phyloP scores from a whole-genome alignment of 2,113 vertebrate species.

The Halichoerus grypus region DNA sequence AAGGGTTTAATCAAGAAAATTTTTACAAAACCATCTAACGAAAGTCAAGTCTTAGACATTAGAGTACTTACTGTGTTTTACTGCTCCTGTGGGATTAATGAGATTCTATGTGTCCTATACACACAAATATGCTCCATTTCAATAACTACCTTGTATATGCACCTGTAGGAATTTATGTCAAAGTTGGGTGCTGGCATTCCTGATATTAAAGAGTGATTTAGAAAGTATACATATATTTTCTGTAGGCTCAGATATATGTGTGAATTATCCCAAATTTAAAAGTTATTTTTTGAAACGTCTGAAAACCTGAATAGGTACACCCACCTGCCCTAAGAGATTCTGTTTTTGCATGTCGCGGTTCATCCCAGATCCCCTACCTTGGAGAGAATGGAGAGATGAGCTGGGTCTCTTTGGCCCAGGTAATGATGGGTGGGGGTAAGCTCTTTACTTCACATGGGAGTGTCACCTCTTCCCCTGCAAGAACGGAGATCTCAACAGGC shows the following conservation, averaged over 20 bases:
- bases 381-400: slow-evolving; percentile 96
- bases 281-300: background rate
- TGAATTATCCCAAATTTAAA: background rate
- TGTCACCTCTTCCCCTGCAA: slow-evolving; percentile 91
- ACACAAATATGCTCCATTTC: background rate
- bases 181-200: background rate
- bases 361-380: slow-evolving; percentile 88
- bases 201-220: background rate
- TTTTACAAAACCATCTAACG: background rate
- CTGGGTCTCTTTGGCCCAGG: slow-evolving; percentile 96
- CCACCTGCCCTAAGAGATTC: background rate
- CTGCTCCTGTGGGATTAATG: background rate
- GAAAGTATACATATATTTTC: background rate
- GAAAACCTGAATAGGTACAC: background rate
- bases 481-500: slow-evolving; percentile 90
- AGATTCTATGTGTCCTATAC: background rate
- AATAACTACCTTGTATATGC: background rate
- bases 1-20: slow-evolving; percentile 20
- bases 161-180: background rate
- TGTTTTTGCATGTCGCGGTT: rapidly evolving
- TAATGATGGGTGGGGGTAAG: slow-evolving; percentile 94
- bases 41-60: background rate
- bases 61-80: background rate
- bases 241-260: background rate
- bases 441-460: slow-evolving; percentile 96